A percentile compares a stretch with the other conserved stretches of the same genome.
phyloP scores from a whole-genome alignment of 2,797 vertebrate species.

The Sebastes taczanowskii region DNA sequence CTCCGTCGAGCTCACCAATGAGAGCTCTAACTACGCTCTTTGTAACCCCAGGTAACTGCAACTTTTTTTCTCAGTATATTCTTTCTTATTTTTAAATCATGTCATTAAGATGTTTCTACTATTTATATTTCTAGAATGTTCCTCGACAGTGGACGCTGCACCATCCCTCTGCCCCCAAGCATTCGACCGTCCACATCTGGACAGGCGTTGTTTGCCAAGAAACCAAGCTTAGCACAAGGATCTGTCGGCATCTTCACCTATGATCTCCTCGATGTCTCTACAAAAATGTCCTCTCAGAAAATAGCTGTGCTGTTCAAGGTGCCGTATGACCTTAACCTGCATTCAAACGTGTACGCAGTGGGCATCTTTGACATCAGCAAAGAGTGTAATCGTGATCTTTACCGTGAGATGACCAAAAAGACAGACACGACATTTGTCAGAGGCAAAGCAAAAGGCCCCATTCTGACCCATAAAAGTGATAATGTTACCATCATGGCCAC shows the following conservation, averaged over 20 bases:
- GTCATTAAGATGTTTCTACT: neutral
- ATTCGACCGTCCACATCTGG: neutral
- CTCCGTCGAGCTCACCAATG: neutral
- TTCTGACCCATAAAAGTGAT: neutral
- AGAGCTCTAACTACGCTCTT: neutral
- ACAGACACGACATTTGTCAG: accelerated
- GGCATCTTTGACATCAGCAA: neutral
- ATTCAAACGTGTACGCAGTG: neutral
- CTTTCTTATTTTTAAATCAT: neutral
- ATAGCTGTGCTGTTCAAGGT: slow-evolving; percentile 11
- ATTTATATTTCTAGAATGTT: neutral
- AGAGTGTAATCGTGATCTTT: slow-evolving; percentile 1
- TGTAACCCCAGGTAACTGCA: neutral
- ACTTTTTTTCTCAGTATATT: neutral
- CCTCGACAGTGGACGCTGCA: neutral
- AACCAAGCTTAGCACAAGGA: neutral
- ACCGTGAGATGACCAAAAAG: neutral
- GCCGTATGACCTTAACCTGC: neutral
- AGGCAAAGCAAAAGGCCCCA: neutral
- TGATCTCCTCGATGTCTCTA: neutral
- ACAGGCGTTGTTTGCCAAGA: neutral
- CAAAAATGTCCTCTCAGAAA: neutral
- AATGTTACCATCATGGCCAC: neutral
- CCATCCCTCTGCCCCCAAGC: neutral
- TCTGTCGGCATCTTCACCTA: slow-evolving; percentile 12